Evolutionary conservation across 2,797 vertebrate genomes (phyloP).

Genomic region (Podarcis siculus): DNA sequence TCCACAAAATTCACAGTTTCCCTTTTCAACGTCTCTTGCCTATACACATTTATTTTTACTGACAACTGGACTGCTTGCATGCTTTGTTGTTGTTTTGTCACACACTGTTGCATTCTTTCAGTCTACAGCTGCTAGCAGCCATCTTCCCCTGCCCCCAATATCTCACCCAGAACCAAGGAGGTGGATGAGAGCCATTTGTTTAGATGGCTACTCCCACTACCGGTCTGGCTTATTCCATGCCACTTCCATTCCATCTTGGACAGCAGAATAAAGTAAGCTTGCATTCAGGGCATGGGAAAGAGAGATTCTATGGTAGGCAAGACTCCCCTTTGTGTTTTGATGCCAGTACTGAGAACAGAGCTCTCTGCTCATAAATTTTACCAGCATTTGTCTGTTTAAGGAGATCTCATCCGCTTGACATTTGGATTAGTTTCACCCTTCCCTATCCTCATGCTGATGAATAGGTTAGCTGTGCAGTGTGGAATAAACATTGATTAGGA

Average conservation of each 20-base stretch:
- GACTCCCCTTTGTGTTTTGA: not conserved
- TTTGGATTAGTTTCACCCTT: constrained; percentile 3
- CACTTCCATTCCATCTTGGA: not conserved
- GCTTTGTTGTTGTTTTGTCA: not conserved
- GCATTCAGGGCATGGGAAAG: constrained; percentile 10
- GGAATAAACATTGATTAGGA: not conserved
- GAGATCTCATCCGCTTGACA: constrained; percentile 18
- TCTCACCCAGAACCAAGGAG: not conserved
- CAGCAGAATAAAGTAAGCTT: not conserved
- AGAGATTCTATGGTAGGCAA: not conserved
- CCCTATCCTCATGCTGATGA: not conserved
- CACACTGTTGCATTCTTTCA: not conserved
- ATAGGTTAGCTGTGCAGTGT: not conserved
- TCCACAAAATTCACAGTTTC: not conserved
- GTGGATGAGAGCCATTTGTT: not conserved
- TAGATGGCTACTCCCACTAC: not conserved
- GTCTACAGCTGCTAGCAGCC: not conserved
- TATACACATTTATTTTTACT: not conserved
- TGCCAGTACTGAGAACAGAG: not conserved
- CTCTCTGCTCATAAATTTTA: constrained; percentile 2
- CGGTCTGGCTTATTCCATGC: not conserved
- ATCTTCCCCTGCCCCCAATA: not conserved
- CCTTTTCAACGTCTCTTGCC: not conserved
- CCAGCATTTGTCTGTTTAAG: not conserved
- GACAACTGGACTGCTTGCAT: not conserved